These are phyloP conservation scores for Gymnarchus niloticus DNA, from an alignment of 2,113 vertebrate species.

Conservation along the genomic window DNA sequence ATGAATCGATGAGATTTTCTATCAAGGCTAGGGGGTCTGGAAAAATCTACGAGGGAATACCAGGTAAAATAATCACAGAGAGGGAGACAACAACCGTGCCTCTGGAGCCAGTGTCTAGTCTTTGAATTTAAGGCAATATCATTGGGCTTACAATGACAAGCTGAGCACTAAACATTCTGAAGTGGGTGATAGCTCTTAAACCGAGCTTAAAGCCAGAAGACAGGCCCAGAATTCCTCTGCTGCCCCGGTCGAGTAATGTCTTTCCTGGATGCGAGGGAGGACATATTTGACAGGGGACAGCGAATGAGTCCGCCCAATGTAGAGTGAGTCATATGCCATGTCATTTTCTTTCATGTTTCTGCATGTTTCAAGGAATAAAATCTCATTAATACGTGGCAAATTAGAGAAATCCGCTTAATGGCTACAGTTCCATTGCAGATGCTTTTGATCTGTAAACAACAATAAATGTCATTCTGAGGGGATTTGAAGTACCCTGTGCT, in stretches of 20 bases:
- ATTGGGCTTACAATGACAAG: background rate
- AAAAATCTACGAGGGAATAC: background rate
- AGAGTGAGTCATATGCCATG: too few species aligned
- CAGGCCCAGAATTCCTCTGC: slow-evolving; percentile 27
- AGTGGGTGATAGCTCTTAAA: slow-evolving; percentile 21
- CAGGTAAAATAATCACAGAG: too few species aligned
- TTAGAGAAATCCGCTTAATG: too few species aligned
- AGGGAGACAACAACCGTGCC: too few species aligned
- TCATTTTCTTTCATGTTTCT: too few species aligned
- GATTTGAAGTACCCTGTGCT: background rate
- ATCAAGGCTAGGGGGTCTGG: background rate
- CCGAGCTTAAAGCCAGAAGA: slow-evolving; percentile 19
- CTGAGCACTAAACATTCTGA: slow-evolving; percentile 19
- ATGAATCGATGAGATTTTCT: background rate
- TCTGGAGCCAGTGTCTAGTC: background rate
- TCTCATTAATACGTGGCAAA: too few species aligned
- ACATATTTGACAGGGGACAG: slow-evolving; percentile 11
- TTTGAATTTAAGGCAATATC: background rate
- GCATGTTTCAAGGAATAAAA: too few species aligned
- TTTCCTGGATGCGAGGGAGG: slow-evolving; percentile 24
- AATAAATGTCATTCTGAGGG: background rate
- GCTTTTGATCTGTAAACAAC: background rate
- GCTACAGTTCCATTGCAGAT: background rate
- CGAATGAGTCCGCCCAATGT: background rate
- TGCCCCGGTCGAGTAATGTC: slow-evolving; percentile 13